Evolutionary conservation across 2,113 vertebrate genomes (phyloP).

Genomic region (Burhinus bistriatus): DNA sequence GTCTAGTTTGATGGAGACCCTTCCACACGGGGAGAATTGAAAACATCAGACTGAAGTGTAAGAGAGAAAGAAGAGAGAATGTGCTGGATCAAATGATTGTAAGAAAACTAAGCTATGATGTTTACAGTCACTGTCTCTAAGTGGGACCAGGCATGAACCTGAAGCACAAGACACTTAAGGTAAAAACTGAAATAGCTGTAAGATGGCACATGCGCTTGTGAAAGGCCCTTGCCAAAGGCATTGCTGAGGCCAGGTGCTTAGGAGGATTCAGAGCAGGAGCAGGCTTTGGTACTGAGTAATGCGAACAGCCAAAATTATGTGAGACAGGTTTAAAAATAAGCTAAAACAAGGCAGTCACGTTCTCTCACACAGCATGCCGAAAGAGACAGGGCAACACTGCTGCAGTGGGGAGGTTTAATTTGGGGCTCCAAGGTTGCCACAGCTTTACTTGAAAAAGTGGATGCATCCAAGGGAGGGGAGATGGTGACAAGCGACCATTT

Average conservation of each 20-base stretch:
- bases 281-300: background rate
- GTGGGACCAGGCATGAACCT: background rate
- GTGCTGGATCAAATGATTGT: background rate
- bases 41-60: background rate
- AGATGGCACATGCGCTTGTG: background rate
- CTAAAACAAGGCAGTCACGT: background rate
- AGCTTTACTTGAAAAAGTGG: background rate
- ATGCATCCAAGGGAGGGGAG: background rate
- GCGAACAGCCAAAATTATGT: background rate
- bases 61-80: background rate
- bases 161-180: background rate
- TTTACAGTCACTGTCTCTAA: background rate
- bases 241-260: background rate
- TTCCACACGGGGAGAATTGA: background rate
- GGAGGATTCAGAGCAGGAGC: background rate
- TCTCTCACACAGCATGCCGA: rapidly evolving
- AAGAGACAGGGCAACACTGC: background rate
- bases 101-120: background rate
- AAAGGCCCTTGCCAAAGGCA: background rate
- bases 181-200: background rate
- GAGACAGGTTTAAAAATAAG: slow-evolving; percentile 31
- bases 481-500: background rate
- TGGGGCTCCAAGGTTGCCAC: background rate
- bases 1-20: background rate
- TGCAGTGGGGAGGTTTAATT: background rate